Conservation (phyloP, 2,113 vertebrate genomes). For the Toxotes chatareus region DNA sequence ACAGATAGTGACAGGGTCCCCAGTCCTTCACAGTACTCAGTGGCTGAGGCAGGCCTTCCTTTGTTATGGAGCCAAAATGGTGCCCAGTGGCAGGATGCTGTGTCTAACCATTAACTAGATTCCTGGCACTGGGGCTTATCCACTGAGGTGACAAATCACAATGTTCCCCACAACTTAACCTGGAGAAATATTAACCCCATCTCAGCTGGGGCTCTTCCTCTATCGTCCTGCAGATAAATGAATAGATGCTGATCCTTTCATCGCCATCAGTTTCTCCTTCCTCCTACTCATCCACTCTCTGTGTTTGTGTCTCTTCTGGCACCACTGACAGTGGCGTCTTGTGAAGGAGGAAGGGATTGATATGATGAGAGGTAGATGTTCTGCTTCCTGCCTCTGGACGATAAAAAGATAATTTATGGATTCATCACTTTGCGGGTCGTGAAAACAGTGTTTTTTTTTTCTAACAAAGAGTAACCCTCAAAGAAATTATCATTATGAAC, state of each 20-base stretch:
- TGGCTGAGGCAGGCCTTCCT: conserved; percentile 71
- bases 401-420: conserved; percentile 68
- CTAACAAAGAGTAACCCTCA: conserved; percentile 59
- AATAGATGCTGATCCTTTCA: conserved; percentile 74
- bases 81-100: conserved; percentile 74
- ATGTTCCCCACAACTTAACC: conserved; percentile 43
- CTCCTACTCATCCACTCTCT: conserved; percentile 76
- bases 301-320: conserved; percentile 76
- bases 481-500: conserved; percentile 67
- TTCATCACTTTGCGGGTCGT: conserved; percentile 62
- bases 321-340: conserved; percentile 66
- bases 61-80: conserved; percentile 72
- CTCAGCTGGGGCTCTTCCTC: conserved; percentile 77
- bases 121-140: conserved; percentile 36
- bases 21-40: conserved; percentile 51
- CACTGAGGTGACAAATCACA: conserved; percentile 62
- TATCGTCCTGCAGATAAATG: conserved; percentile 66
- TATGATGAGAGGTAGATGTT: conserved; percentile 72
- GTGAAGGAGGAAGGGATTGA: conserved; percentile 76
- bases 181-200: conserved; percentile 77
- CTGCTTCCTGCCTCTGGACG: conserved; percentile 72
- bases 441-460: conserved; percentile 38
- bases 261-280: conserved; percentile 74
- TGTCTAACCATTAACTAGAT: conserved; percentile 82
- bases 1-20: conserved; percentile 57